Percentiles rank a stretch among this genome's conserved stretches.
Conservation (phyloP, 2,113 vertebrate genomes). For the Microcebus murinus region DNA sequence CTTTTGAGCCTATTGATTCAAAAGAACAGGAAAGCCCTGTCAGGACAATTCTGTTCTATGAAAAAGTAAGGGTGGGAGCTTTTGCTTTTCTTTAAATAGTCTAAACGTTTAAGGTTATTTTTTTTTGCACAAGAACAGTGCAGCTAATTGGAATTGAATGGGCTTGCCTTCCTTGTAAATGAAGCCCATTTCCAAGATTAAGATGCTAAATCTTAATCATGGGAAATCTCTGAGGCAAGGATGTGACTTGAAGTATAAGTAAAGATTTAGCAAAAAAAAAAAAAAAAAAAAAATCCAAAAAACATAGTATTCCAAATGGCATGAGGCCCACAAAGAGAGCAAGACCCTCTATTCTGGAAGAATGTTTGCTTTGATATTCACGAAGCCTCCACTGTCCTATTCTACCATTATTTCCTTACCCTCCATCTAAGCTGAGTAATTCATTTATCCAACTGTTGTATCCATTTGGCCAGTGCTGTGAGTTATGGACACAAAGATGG, state of each 20-base stretch:
- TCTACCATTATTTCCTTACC: neutral
- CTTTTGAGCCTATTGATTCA: conserved; percentile 18
- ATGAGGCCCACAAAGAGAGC: neutral
- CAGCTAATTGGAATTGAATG: conserved; percentile 7
- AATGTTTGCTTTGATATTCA: neutral
- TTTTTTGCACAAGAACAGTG: neutral
- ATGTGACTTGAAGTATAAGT: neutral
- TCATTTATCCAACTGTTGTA: neutral
- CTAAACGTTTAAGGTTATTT: conserved; percentile 4
- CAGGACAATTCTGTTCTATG: conserved; percentile 51
- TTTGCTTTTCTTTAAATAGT: conserved; percentile 62
- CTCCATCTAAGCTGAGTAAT: neutral
- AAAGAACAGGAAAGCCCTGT: conserved; percentile 70
- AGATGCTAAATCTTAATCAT: neutral
- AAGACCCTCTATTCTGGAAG: neutral
- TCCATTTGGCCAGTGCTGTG: neutral
- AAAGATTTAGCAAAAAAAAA: neutral
- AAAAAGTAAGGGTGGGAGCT: conserved; percentile 60
- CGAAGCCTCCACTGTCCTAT: neutral
- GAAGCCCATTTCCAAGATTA: neutral
- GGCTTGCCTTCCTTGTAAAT: neutral
- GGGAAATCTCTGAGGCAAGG: neutral
- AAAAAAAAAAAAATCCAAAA: neutral
- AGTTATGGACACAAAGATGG: neutral
- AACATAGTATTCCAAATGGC: neutral